These are phyloP conservation scores for Hymenochirus boettgeri DNA, from an alignment of 2,113 vertebrate species.

Conservation along the genomic window DNA sequence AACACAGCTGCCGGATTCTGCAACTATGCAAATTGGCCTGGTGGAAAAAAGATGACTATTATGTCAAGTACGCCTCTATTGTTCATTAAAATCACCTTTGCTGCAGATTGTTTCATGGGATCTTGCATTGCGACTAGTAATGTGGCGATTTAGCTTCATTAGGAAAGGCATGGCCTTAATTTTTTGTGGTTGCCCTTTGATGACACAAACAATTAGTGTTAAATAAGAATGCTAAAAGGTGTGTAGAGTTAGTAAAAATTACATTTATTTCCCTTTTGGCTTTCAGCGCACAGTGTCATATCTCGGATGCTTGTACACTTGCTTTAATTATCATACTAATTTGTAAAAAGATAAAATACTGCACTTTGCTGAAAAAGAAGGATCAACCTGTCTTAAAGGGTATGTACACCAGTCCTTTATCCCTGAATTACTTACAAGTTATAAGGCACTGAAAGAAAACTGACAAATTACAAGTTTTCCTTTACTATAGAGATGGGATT, in stretches of 20 bases:
- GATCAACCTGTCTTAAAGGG: no score
- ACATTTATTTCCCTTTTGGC: slow-evolving; percentile 8
- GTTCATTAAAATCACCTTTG: slow-evolving; percentile 42
- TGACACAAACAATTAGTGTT: slow-evolving; percentile 42
- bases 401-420: no score
- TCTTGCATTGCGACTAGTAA: slow-evolving; percentile 30
- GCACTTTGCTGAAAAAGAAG: no score
- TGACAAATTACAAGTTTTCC: no score
- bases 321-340: slow-evolving; percentile 27
- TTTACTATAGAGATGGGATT: no score
- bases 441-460: no score
- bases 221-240: slow-evolving; percentile 41
- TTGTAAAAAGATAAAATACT: slow-evolving; percentile 1
- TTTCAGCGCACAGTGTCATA: not conserved
- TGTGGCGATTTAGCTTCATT: slow-evolving; percentile 41
- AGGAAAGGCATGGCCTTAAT: slow-evolving; percentile 20
- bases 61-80: slow-evolving; percentile 38
- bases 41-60: slow-evolving; percentile 33
- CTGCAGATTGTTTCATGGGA: slow-evolving; percentile 39
- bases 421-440: no score
- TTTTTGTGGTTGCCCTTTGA: slow-evolving; percentile 35
- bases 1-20: no score
- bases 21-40: slow-evolving; percentile 32
- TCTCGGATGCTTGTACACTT: slow-evolving; percentile 1
- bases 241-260: slow-evolving; percentile 25